Conservation (phyloP, 2,888 invertebrate species). For the Chymomyza procnemis region DNA sequence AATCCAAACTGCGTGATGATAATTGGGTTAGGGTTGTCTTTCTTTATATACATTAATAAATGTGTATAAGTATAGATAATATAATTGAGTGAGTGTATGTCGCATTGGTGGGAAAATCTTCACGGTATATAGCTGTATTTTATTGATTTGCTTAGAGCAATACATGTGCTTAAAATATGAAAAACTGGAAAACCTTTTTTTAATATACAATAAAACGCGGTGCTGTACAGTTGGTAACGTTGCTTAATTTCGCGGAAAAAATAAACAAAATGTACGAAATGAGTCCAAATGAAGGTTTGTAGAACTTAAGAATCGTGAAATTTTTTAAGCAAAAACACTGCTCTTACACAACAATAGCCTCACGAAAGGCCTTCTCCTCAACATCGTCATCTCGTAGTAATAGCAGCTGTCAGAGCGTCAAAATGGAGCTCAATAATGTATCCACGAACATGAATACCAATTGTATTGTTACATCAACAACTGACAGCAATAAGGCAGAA, state of each 20-base stretch:
- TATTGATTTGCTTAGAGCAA: slow-evolving; percentile 64
- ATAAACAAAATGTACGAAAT: slow-evolving; percentile 47
- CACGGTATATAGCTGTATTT: slow-evolving; percentile 53
- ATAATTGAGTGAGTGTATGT: slow-evolving; percentile 55
- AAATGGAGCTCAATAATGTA: slow-evolving; percentile 17
- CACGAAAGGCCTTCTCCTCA: slow-evolving; percentile 61
- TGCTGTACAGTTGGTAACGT: slow-evolving; percentile 28
- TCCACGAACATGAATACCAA: slow-evolving; percentile 18
- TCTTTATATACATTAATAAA: slow-evolving; percentile 6
- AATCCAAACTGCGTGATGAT: slow-evolving; percentile 12
- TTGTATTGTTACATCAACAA: slow-evolving; percentile 21
- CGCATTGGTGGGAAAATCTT: slow-evolving; percentile 69
- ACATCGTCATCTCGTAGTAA: slow-evolving; percentile 54
- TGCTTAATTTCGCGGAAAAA: no score
- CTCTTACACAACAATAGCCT: slow-evolving; percentile 14
- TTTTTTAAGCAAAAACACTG: no score
- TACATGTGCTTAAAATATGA: slow-evolving; percentile 22
- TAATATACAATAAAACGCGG: slow-evolving; percentile 39
- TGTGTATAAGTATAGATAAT: neutral
- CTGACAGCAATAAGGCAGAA: slow-evolving; percentile 14
- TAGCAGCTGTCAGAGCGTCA: slow-evolving; percentile 34
- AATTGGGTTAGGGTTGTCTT: slow-evolving; percentile 49
- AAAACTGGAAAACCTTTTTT: slow-evolving; percentile 28
- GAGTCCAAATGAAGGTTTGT: slow-evolving; percentile 42
- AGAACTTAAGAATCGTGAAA: no score